Base-by-base conservation (phyloP, 2,113 vertebrate genomes). In the Crotalus tigris region DNA sequence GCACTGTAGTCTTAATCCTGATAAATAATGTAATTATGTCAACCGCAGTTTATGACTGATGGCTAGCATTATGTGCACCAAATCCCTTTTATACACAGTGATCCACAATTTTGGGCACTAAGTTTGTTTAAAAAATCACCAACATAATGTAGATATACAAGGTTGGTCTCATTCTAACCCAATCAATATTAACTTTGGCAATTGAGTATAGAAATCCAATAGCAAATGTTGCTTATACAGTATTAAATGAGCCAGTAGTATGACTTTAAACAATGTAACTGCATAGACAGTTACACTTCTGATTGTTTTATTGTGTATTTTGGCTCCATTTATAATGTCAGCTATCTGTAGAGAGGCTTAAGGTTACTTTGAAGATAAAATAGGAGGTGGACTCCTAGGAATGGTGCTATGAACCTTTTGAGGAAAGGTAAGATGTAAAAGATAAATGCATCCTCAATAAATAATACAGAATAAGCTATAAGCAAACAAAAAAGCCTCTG, bases 1-100 rank as follows among this genome's bases (percentile, higher is more conserved):
- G 90, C 44, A 69, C 57, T 90, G 69, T 57, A 92, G 58, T 92
- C 33, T 44, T 92, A 91, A 90, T 94, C 90, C 90, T 88, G 53
- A 91, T 93, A 93, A 93, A 91, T 29, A 93, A 88, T 8, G 9
- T 75, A 87, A 88, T 91, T 88, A 91, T 87, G 85, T 86, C 81
- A 75, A 26, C 33, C 33, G 6, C 26, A 87, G 57, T 90, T 93
- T 69, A 59, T 90, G 81, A 69, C 49, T 93, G 58, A 91, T 88
- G 39, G 33, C 85, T 88, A 46, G 57, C 87, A 93, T 93, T 86
- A 61, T 75, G 69, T 57, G 85, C 24, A 53, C 89, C 58, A 93
- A 87, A 91, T 93, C 92, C 59, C 24, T 91, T 93, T 88, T 87
- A 51, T 86, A 88, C 33, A 75, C 85, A 93, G 6, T 91, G 89